Percentiles rank a stretch among this genome's conserved stretches.
Evolutionary conservation across 2,888 invertebrate genomes (phyloP).

Genomic region (Apotomis betuletana): DNA sequence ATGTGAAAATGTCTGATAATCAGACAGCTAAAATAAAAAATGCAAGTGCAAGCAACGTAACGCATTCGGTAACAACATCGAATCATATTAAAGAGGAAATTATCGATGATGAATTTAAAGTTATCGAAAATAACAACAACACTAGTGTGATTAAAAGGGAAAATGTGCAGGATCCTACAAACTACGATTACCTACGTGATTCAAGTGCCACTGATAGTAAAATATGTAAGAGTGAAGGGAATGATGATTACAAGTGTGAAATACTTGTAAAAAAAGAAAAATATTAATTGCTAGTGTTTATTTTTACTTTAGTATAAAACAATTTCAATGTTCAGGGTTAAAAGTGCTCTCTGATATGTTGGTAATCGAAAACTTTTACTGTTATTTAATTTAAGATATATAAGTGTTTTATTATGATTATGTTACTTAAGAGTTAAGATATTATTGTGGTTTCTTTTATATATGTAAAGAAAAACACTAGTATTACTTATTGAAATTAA

Average conservation of each 20-base stretch:
- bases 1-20: background rate
- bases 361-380: too few species aligned
- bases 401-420: background rate
- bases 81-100: background rate
- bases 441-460: background rate
- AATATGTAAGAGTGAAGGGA: background rate
- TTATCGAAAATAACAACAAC: background rate
- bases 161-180: background rate
- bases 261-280: too few species aligned
- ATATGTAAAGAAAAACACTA: background rate
- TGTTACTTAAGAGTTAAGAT: background rate
- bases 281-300: too few species aligned
- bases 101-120: background rate
- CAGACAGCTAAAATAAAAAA: background rate
- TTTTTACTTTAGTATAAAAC: too few species aligned
- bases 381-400: too few species aligned
- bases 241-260: background rate
- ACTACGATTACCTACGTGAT: background rate
- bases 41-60: background rate
- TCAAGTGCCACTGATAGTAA: conserved; percentile 8
- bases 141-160: conserved; percentile 8
- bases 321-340: too few species aligned
- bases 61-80: background rate
- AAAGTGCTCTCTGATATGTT: too few species aligned
- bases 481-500: background rate